Evolutionary conservation across 2,113 vertebrate genomes (phyloP), one percentile per base, ranked within the genome.

Genomic region (Calonectris borealis): DNA sequence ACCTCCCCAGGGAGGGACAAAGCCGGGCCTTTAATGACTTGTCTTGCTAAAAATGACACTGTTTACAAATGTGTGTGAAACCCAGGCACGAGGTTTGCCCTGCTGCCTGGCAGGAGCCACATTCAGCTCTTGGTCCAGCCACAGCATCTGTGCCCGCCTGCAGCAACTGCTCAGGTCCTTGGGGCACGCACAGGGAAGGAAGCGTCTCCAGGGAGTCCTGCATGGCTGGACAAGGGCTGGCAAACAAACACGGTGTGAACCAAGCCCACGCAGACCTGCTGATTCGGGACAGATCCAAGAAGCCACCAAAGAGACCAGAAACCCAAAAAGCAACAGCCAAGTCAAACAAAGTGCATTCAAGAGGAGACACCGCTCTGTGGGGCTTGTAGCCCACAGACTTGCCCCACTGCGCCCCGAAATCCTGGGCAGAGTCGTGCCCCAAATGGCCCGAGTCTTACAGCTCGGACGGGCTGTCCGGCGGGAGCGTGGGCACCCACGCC

Each of bases 161-260:
- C 72, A 64, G 61, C 62, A 71, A 51, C 49, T 14, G 3, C 38
- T 10, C 20, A 1, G 66, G 3, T 83, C 52, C 49, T 38, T 4
- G 75, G 61, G 57, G 14, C 0, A 16, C 13, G 29, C 69, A 4
- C 5, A 22, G 82, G 61, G 73, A 14, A 9, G n/a, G 78, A 11
- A 16, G 0, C 20, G 7, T 16, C 58, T 38, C 64, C 68, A 17
- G 44, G 1, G 4, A 17, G 36, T 10, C 49, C 86, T 10, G n/a
- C 46, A 3, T 3, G 25, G 3, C 77, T 40, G 61, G 62, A 26
- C 11, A 62, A 42, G 54, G 48, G 66, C 84, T 83, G 71, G 27
- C 40, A 55, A 69, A 52, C 14, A 25, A 16, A 2, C 1, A 0
- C 1, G 0, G 2, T 7, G 48, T 8, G 40, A 86, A 10, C 18